Percentiles rank a stretch among this genome's conserved stretches.
These are phyloP conservation scores for Colistium nudipinnis DNA, from an alignment of 2,113 vertebrate species.

Conservation along the genomic window DNA sequence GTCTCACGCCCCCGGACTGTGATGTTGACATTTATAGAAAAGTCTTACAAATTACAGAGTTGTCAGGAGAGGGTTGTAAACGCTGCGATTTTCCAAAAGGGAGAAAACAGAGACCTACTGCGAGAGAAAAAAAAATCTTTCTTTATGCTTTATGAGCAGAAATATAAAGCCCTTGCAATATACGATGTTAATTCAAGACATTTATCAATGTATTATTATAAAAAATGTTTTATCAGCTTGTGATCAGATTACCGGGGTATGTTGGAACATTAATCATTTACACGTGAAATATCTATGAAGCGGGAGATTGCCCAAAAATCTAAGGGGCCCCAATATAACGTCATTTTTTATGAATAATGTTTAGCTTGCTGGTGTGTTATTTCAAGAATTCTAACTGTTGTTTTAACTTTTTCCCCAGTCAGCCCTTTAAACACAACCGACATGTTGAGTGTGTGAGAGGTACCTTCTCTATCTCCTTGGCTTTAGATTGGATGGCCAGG, in stretches of 20 bases:
- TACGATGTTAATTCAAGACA: no score
- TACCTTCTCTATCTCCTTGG: slow-evolving; percentile 96
- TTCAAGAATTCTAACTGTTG: not conserved
- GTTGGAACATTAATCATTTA: no score
- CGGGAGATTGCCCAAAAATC: not conserved
- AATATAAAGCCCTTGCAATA: not conserved
- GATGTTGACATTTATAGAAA: slow-evolving; percentile 52
- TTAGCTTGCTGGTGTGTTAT: not conserved
- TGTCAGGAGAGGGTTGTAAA: slow-evolving; percentile 33
- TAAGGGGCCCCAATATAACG: not conserved
- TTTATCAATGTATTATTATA: no score
- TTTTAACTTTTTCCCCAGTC: not conserved
- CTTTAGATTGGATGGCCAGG: slow-evolving; percentile 90
- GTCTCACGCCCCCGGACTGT: not conserved
- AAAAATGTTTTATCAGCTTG: no score
- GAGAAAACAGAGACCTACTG: not conserved
- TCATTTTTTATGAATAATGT: no score
- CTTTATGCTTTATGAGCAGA: not conserved
- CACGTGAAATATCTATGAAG: not conserved
- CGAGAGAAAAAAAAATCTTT: not conserved
- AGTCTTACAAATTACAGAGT: slow-evolving; percentile 34
- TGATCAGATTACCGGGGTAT: not conserved
- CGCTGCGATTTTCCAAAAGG: not conserved
- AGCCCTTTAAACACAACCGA: not conserved
- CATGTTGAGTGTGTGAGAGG: not conserved